These are phyloP conservation scores for Zonotrichia leucophrys DNA, from an alignment of 2,113 vertebrate species.

Conservation along the genomic window DNA sequence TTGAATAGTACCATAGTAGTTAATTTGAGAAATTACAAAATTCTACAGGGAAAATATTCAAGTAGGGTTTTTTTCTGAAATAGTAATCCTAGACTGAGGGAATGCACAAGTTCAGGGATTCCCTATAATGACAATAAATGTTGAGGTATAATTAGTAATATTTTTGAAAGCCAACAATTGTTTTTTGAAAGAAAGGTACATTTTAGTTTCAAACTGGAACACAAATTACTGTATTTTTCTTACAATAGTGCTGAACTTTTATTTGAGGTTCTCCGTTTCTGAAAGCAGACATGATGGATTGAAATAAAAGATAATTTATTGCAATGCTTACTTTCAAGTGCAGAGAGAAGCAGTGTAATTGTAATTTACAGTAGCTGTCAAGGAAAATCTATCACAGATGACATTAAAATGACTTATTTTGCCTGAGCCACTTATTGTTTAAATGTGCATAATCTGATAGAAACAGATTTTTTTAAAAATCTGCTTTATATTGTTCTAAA, in stretches of 20 bases:
- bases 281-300: slow-evolving; percentile 83
- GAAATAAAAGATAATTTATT: slow-evolving; percentile 89
- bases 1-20: background rate
- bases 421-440: slow-evolving; percentile 83
- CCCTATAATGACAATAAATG: slow-evolving; percentile 68
- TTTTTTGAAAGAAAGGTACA: slow-evolving; percentile 74
- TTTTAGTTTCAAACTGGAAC: slow-evolving; percentile 78
- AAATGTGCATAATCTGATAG: slow-evolving; percentile 84
- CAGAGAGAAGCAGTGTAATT: slow-evolving; percentile 82
- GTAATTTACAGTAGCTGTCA: slow-evolving; percentile 88
- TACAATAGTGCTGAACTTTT: slow-evolving; percentile 80
- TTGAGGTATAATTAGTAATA: slow-evolving; percentile 77
- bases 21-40: slow-evolving; percentile 35
- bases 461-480: slow-evolving; percentile 72
- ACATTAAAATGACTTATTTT: slow-evolving; percentile 88
- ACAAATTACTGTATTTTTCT: slow-evolving; percentile 85
- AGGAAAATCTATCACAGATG: slow-evolving; percentile 83
- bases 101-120: slow-evolving; percentile 67
- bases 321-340: slow-evolving; percentile 83
- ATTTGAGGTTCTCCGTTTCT: slow-evolving; percentile 80
- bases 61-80: slow-evolving; percentile 32
- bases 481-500: slow-evolving; percentile 79
- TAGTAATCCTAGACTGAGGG: slow-evolving; percentile 42
- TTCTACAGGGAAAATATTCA: slow-evolving; percentile 3
- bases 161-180: slow-evolving; percentile 77